phyloP scores from a whole-genome alignment of 1,140 invertebrate species.

The Planococcus citri region DNA sequence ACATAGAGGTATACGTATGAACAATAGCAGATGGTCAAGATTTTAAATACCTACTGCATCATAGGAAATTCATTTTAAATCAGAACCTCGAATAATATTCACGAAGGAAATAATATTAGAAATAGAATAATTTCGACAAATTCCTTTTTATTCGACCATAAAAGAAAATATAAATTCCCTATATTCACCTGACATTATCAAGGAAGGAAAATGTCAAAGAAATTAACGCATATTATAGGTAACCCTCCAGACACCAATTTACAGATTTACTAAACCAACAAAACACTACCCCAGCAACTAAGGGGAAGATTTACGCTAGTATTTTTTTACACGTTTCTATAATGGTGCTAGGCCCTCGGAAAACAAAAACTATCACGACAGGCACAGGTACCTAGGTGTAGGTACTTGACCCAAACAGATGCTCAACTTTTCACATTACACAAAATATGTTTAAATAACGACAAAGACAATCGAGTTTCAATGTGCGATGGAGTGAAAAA shows the following conservation, averaged over 20 bases:
- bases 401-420: conserved; percentile 1
- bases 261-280: background rate
- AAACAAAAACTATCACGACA: background rate
- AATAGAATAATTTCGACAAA: too few species aligned
- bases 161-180: too few species aligned
- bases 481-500: background rate
- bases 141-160: too few species aligned
- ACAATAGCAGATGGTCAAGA: too few species aligned
- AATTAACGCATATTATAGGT: background rate
- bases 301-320: background rate
- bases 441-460: background rate
- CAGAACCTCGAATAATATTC: too few species aligned
- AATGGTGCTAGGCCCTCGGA: background rate
- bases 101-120: too few species aligned
- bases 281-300: background rate
- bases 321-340: background rate
- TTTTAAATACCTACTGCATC: too few species aligned
- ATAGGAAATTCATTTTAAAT: too few species aligned
- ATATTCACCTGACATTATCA: too few species aligned
- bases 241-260: background rate
- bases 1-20: too few species aligned
- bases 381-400: too few species aligned
- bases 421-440: background rate
- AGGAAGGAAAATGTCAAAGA: background rate
- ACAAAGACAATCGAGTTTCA: background rate